Percentiles rank a stretch among this genome's conserved stretches.
phyloP scores from a whole-genome alignment of 2,888 invertebrate genomes.

The Choristoneura rosaceana region DNA sequence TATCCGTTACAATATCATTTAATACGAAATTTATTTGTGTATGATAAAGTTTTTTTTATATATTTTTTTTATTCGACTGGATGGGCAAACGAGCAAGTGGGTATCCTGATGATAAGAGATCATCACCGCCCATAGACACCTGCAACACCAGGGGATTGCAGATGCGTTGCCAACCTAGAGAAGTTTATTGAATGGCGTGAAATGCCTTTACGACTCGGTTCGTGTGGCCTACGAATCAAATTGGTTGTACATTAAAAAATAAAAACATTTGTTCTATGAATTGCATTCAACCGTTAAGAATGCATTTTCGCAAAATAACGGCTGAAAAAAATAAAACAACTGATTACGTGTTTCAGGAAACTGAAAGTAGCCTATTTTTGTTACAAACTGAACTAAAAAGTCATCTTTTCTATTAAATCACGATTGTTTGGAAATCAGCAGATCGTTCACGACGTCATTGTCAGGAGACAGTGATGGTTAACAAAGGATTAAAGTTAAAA shows the following conservation, averaged over 20 bases:
- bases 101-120: too few relatives aligned
- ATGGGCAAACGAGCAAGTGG: too few relatives aligned
- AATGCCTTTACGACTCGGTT: too few relatives aligned
- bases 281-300: neutral
- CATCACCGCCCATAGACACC: too few relatives aligned
- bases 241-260: neutral
- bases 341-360: constrained; percentile 35
- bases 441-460: constrained; percentile 36
- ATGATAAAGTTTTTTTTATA: too few relatives aligned
- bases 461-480: constrained; percentile 13
- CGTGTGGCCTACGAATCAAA: too few relatives aligned
- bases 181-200: too few relatives aligned
- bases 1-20: too few relatives aligned
- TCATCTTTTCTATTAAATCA: constrained; percentile 28
- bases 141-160: too few relatives aligned
- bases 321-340: neutral
- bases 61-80: too few relatives aligned
- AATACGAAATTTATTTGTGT: too few relatives aligned
- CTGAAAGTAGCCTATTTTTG: constrained; percentile 36
- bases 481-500: constrained; percentile 27
- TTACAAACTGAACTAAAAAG: constrained; percentile 20
- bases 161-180: too few relatives aligned
- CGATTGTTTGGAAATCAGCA: constrained; percentile 31
- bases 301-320: neutral
- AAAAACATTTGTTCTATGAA: neutral